Conservation (phyloP, 2,888 invertebrate genomes). For the Euzophera pinguis region DNA sequence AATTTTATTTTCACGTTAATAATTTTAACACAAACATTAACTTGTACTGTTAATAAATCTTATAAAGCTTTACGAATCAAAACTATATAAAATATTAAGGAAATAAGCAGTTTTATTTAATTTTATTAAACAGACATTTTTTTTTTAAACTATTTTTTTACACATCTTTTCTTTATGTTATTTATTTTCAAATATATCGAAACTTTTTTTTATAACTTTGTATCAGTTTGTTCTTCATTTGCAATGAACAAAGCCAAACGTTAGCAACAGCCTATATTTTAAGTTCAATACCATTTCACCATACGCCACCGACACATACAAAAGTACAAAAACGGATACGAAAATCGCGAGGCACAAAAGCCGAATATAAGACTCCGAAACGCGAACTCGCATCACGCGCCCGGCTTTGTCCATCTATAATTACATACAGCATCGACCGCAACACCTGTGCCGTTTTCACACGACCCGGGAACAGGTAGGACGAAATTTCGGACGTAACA, state of each 20-base stretch:
- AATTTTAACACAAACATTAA: too few relatives aligned
- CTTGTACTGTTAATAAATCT: too few relatives aligned
- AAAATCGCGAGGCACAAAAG: conserved; percentile 1
- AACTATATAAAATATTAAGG: too few relatives aligned
- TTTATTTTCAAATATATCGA: too few relatives aligned
- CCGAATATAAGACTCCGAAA: conserved; percentile 24
- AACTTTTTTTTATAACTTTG: too few relatives aligned
- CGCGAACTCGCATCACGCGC: conserved; percentile 57
- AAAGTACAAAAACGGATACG: not conserved
- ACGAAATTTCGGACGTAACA: conserved; percentile 51
- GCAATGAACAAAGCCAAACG: not conserved
- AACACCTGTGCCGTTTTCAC: conserved; percentile 77
- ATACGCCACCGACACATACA: not conserved
- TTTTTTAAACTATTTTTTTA: too few relatives aligned
- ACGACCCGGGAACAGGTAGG: conserved; percentile 67
- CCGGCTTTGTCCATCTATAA: conserved; percentile 61
- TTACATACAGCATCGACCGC: conserved; percentile 55
- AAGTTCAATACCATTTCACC: not conserved
- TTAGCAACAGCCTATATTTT: not conserved
- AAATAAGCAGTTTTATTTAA: too few relatives aligned
- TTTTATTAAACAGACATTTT: too few relatives aligned
- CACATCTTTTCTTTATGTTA: too few relatives aligned
- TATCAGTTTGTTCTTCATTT: not conserved
- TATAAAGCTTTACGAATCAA: too few relatives aligned
- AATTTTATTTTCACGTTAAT: too few relatives aligned